Evolutionary conservation across 2,113 vertebrate species (phyloP), one percentile per base, ranked within the genome.

Genomic region (Melanerpes formicivorus): DNA sequence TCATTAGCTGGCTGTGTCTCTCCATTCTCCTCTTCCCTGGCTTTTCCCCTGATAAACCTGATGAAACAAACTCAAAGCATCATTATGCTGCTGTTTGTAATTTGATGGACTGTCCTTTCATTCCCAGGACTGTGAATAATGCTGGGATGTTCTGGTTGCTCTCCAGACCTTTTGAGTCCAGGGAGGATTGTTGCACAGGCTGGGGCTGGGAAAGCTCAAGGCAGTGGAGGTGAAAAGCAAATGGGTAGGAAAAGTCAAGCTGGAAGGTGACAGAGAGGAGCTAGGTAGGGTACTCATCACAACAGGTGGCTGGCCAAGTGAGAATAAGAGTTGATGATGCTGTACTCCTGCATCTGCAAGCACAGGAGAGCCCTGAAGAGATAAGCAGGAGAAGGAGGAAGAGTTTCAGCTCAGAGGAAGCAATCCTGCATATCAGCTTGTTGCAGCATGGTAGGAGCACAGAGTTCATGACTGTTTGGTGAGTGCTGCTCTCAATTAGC

Each of bases 1-100:
- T 94, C 87, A 93, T 95, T 93, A 90, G 66, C 65, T 92, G 71
- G 75, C 67, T 58, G 4, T 37, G 29, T 55, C 26, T 70, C 14
- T 73, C 79, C 50, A 82, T 81, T 25, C 16, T 64, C 32, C 71
- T 73, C 56, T 69, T 87, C 69, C 29, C 74, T 70, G 50, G 18
- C 13, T 85, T 85, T 73, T 13, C 46, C 62, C 58, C 29, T 52
- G 32, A 58, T 63, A 84, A 59, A 62, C 32, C 44, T 58, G 27
- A 58, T 54, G 40, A 42, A 62, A 10, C 17, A 58, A 25, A 67
- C 19, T 46, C 8, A 48, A 77, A 92, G 5, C 5, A 16, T 30
- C 17, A 40, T 50, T 55, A 80, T 80, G 67, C 25, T n/a, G 29
- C 29, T 37, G 15, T 15, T 6, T 71, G 16, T 34, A 40, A 25